Percentiles rank a stretch among this genome's conserved stretches.
Conservation (phyloP, 2,888 invertebrate genomes). For the Caenorhabditis japonica region DNA sequence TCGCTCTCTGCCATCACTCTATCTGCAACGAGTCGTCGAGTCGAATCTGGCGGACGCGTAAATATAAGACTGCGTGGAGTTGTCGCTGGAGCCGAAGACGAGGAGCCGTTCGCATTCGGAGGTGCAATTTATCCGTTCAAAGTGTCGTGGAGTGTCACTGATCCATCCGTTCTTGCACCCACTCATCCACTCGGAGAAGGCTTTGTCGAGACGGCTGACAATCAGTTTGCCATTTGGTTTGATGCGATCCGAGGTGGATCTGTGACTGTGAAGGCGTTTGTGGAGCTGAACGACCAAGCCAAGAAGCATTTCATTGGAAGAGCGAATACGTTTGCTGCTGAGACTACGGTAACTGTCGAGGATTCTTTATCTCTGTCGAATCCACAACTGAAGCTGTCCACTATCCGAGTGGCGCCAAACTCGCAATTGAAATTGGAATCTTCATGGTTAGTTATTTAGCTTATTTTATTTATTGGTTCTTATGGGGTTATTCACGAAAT, state of each 20-base stretch:
- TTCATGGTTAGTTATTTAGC: conserved; percentile 26
- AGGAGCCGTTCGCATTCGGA: conserved; percentile 70
- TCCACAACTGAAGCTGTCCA: conserved; percentile 18
- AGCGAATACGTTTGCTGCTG: conserved; percentile 41
- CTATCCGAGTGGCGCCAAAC: conserved; percentile 60
- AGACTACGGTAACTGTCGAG: conserved; percentile 56
- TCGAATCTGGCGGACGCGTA: conserved; percentile 62
- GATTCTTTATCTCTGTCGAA: conserved; percentile 33
- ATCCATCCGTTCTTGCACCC: conserved; percentile 43
- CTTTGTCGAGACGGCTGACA: conserved; percentile 42
- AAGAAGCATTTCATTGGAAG: conserved; percentile 53
- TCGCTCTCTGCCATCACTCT: conserved; percentile 64
- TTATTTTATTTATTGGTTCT: too few species aligned
- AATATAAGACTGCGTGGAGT: conserved; percentile 47
- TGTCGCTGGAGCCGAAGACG: conserved; percentile 58
- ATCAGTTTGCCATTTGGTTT: conserved; percentile 62
- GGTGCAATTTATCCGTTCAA: conserved; percentile 69
- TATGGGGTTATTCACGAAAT: too few species aligned
- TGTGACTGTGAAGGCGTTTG: conserved; percentile 48
- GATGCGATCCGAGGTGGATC: conserved; percentile 48
- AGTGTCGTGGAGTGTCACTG: conserved; percentile 56
- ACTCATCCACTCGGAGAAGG: conserved; percentile 55
- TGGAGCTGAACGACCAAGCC: conserved; percentile 47
- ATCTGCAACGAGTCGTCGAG: conserved; percentile 52
- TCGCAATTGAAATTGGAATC: conserved; percentile 51